Conservation (phyloP, 2,113 vertebrate species). For the Sylvicapra grimmia region DNA sequence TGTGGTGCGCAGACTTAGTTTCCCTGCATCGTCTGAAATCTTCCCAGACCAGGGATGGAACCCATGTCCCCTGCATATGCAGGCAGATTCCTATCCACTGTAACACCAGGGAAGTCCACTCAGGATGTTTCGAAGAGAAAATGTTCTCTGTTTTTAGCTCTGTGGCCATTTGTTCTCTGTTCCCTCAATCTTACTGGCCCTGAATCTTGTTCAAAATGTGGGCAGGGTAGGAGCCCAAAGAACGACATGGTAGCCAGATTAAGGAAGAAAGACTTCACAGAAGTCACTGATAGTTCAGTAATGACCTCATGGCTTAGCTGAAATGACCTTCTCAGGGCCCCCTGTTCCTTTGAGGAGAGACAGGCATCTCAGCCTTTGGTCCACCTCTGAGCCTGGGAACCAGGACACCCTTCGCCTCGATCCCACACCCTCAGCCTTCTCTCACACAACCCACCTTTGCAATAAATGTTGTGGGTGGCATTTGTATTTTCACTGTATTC, state of each 20-base stretch:
- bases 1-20: not conserved
- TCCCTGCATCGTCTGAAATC: not conserved
- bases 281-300: not conserved
- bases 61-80: not conserved
- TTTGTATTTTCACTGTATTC: not conserved
- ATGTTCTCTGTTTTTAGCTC: not conserved
- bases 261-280: not conserved
- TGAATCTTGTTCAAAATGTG: not conserved
- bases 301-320: not conserved
- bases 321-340: not conserved
- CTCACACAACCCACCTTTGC: not conserved
- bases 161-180: not conserved
- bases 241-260: not conserved
- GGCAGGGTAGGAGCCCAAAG: not conserved
- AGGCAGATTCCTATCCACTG: not conserved
- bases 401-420: not conserved
- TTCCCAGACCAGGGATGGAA: not conserved
- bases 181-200: not conserved
- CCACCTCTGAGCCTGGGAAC: not conserved
- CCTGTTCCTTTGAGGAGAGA: not conserved
- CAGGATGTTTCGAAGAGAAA: not conserved
- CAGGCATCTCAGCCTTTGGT: not conserved
- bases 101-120: not conserved
- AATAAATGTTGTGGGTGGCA: rapidly evolving
- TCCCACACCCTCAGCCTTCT: not conserved